A percentile compares a stretch with the other conserved stretches of the same genome.
phyloP scores from a whole-genome alignment of 2,797 vertebrate genomes.

The Oreonectes daqikongensis region DNA sequence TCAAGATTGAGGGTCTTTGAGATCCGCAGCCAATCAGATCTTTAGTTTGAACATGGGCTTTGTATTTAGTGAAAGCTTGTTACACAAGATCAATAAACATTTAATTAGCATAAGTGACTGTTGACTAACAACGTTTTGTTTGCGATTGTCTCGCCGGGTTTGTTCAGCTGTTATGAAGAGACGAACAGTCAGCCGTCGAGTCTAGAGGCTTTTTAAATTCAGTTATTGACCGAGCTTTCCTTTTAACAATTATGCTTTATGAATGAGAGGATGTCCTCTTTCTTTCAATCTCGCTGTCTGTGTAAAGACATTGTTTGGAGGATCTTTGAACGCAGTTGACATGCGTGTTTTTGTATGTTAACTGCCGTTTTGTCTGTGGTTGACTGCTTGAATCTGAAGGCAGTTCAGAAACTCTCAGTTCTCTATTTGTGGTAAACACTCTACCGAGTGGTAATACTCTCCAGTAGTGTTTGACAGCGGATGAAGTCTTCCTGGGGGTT shows the following conservation, averaged over 20 bases:
- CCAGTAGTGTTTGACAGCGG: neutral
- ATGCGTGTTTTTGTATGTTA: conserved; percentile 30
- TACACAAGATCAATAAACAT: conserved; percentile 46
- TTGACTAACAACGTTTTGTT: conserved; percentile 45
- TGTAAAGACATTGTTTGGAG: conserved; percentile 25
- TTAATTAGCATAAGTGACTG: conserved; percentile 48
- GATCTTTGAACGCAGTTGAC: conserved; percentile 11
- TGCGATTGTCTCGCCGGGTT: conserved; percentile 32
- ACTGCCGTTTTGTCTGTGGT: conserved; percentile 35
- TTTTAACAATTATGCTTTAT: conserved; percentile 28
- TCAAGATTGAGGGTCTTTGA: conserved; percentile 17
- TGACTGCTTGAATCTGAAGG: conserved; percentile 69
- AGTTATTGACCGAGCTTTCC: conserved; percentile 23
- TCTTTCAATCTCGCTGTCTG: neutral
- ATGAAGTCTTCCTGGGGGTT: conserved; percentile 16
- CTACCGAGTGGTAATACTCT: conserved; percentile 68
- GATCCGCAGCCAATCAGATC: conserved; percentile 23
- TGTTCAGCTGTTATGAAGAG: conserved; percentile 39
- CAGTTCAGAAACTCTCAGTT: conserved; percentile 61
- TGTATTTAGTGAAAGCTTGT: conserved; percentile 40
- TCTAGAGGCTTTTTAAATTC: conserved; percentile 41
- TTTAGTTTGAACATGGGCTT: conserved; percentile 10
- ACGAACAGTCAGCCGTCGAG: neutral
- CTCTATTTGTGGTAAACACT: conserved; percentile 64
- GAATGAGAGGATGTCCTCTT: conserved; percentile 37